Evolutionary conservation across 2,113 vertebrate genomes (phyloP).

Genomic region (Eurypyga helias): DNA sequence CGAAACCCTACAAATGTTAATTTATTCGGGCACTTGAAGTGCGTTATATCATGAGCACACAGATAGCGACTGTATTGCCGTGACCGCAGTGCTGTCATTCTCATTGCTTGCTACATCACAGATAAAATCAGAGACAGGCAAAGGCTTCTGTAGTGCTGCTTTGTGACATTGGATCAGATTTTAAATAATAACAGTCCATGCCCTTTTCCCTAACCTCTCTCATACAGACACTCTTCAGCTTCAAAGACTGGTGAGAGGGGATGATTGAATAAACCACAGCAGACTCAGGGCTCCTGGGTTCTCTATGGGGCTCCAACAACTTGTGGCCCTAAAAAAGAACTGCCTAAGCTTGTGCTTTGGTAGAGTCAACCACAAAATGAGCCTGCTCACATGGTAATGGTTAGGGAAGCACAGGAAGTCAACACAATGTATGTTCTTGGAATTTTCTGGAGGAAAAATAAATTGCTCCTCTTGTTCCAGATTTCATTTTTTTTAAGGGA

Average conservation of each 20-base stretch:
- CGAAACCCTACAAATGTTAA: not conserved
- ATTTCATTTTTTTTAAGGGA: not conserved
- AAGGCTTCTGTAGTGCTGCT: not conserved
- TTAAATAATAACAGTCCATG: not conserved
- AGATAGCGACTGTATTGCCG: not conserved
- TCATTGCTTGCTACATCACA: accelerated
- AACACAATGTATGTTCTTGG: accelerated
- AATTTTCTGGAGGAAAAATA: not conserved
- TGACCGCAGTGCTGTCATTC: not conserved
- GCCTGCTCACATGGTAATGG: accelerated
- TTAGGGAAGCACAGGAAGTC: not conserved
- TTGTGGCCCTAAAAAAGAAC: not conserved
- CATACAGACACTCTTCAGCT: not conserved
- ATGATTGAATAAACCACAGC: not conserved
- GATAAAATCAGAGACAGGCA: not conserved
- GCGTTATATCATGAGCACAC: not conserved
- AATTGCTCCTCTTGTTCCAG: not conserved
- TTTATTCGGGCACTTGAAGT: not conserved
- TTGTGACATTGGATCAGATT: not conserved
- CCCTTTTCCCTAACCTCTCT: not conserved
- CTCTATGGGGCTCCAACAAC: not conserved
- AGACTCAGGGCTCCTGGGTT: not conserved
- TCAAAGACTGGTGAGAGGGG: not conserved
- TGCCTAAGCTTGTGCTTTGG: not conserved
- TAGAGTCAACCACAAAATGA: not conserved